These are phyloP conservation scores for Eidolon dupreanum DNA, from an alignment of 2,797 vertebrate genomes.

Conservation along the genomic window DNA sequence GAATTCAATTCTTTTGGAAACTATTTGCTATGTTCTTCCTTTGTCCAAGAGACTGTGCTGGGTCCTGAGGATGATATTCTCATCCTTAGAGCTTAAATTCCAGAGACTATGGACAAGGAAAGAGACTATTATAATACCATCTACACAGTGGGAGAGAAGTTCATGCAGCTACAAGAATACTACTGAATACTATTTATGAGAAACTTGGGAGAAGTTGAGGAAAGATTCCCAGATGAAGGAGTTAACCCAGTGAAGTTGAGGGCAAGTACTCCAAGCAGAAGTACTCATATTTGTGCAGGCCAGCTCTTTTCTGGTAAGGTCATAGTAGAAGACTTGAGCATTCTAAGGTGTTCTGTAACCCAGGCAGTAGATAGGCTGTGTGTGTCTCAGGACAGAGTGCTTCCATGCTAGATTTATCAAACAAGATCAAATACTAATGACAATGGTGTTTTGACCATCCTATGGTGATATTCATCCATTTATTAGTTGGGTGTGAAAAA, in stretches of 20 bases:
- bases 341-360: background rate
- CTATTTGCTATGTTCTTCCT: background rate
- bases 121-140: background rate
- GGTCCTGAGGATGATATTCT: background rate
- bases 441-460: background rate
- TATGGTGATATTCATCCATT: background rate
- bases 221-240: background rate
- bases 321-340: background rate
- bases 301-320: background rate
- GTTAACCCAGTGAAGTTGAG: background rate
- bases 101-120: background rate
- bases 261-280: background rate
- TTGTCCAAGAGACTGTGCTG: background rate
- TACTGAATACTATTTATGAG: background rate
- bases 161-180: background rate
- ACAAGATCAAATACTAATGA: background rate
- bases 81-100: background rate
- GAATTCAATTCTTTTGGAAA: background rate
- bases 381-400: background rate
- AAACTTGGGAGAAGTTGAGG: background rate
- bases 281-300: background rate
- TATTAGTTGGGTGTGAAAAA: background rate
- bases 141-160: background rate
- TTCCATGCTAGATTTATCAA: background rate
- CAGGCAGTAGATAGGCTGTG: background rate